A percentile compares a stretch with the other conserved stretches of the same genome.
phyloP scores from a whole-genome alignment of 2,113 vertebrate species.

The Fukomys damarensis region DNA sequence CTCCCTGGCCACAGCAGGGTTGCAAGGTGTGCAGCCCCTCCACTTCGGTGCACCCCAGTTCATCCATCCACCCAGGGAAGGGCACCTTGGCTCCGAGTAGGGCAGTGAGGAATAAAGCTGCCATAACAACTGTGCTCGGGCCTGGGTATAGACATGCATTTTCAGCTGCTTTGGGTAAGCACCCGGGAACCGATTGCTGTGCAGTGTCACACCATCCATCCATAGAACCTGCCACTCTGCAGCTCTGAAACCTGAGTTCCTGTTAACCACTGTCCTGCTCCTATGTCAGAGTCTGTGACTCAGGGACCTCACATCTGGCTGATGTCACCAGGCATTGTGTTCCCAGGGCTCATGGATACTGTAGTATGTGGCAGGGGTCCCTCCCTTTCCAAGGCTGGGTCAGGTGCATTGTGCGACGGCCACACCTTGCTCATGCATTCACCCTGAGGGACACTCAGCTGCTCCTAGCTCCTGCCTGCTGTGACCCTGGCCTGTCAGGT shows the following conservation, averaged over 20 bases:
- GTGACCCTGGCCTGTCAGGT: background rate
- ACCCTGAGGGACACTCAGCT: background rate
- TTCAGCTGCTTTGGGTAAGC: background rate
- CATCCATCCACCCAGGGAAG: background rate
- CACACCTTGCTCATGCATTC: too few species aligned
- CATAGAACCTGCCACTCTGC: background rate
- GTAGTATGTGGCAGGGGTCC: fast-evolving
- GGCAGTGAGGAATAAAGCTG: background rate
- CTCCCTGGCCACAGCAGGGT: background rate
- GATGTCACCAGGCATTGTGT: background rate
- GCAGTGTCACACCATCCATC: background rate
- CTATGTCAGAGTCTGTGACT: background rate
- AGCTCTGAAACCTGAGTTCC: too few species aligned
- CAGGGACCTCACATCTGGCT: background rate
- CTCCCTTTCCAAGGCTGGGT: background rate
- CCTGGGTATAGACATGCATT: too few species aligned
- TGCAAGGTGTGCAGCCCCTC: background rate
- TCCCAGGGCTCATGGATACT: background rate
- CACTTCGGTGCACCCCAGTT: background rate
- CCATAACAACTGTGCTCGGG: fast-evolving
- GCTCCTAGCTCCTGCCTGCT: background rate
- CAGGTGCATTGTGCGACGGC: fast-evolving
- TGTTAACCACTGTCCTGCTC: fast-evolving
- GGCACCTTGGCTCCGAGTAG: too few species aligned
- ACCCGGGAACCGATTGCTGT: too few species aligned